These are phyloP conservation scores for Buathra laborator DNA, from an alignment of 2,888 invertebrate genomes.

Conservation along the genomic window DNA sequence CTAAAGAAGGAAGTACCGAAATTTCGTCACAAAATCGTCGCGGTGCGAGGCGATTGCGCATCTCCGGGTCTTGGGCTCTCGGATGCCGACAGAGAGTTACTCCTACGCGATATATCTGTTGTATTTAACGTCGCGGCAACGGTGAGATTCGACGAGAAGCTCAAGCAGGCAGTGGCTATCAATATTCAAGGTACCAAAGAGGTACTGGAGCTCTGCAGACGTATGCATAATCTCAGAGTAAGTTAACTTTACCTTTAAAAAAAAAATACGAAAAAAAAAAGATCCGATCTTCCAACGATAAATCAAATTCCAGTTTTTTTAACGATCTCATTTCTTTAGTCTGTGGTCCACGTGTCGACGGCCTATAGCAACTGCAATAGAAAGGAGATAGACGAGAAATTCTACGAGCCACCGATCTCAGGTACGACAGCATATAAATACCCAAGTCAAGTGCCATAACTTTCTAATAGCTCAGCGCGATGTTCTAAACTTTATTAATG, in stretches of 20 bases:
- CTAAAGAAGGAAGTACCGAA: slow-evolving; percentile 87
- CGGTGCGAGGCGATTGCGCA: slow-evolving; percentile 90
- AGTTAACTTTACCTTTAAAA: slow-evolving; percentile 37
- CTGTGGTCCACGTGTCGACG: slow-evolving; percentile 92
- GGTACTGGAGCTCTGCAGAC: slow-evolving; percentile 90
- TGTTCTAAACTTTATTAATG: not conserved
- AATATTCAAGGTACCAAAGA: slow-evolving; percentile 93
- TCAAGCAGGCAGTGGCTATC: slow-evolving; percentile 91
- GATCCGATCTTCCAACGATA: not conserved
- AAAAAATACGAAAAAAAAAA: not conserved
- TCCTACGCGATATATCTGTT: slow-evolving; percentile 88
- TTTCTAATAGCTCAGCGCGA: slow-evolving; percentile 3
- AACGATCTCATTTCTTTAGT: slow-evolving; percentile 83
- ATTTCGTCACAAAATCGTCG: slow-evolving; percentile 89
- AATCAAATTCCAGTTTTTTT: not conserved
- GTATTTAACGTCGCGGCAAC: slow-evolving; percentile 97
- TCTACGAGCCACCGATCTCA: slow-evolving; percentile 84
- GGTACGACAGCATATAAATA: slow-evolving; percentile 65
- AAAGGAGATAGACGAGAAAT: slow-evolving; percentile 83
- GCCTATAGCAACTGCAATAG: slow-evolving; percentile 91
- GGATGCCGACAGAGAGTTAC: slow-evolving; percentile 87
- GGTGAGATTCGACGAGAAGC: slow-evolving; percentile 94
- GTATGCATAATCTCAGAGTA: slow-evolving; percentile 91
- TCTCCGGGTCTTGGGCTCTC: slow-evolving; percentile 89
- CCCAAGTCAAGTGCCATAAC: not conserved